A percentile compares a stretch with the other conserved stretches of the same genome.
These are phyloP conservation scores for Aphidius ervi DNA, from an alignment of 1,140 invertebrate genomes.

Conservation along the genomic window DNA sequence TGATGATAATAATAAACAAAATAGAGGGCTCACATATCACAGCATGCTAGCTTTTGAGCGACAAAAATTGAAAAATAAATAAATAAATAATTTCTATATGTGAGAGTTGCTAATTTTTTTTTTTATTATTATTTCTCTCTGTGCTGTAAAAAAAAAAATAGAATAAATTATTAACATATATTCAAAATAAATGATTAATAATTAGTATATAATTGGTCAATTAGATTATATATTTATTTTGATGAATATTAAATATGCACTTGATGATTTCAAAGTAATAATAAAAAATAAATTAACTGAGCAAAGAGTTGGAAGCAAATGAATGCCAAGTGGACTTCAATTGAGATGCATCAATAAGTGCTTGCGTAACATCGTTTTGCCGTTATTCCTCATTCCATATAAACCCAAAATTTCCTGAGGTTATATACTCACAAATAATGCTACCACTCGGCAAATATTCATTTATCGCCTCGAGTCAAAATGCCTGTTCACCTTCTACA, in stretches of 20 bases:
- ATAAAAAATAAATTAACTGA: constrained; percentile 3
- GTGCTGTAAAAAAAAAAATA: too few species aligned
- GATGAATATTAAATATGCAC: constrained; percentile 8
- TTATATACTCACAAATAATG: constrained; percentile 1
- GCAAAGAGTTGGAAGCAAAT: background rate
- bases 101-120: too few species aligned
- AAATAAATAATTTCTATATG: too few species aligned
- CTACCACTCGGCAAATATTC: constrained; percentile 3
- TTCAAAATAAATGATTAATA: too few species aligned
- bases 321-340: constrained; percentile 10
- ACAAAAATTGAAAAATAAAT: too few species aligned
- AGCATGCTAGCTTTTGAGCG: too few species aligned
- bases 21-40: too few species aligned
- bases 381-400: constrained; percentile 5
- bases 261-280: constrained; percentile 8
- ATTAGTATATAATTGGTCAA: too few species aligned
- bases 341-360: constrained; percentile 1
- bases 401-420: constrained; percentile 2
- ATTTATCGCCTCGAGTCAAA: background rate
- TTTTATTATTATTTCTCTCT: too few species aligned
- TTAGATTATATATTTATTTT: background rate
- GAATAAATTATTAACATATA: too few species aligned
- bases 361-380: constrained; percentile 6
- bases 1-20: too few species aligned
- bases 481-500: background rate